Percentiles rank a stretch among this genome's conserved stretches.
These are phyloP conservation scores for Lutraria rhynchaena DNA, from an alignment of 1,140 invertebrate genomes.

Conservation along the genomic window DNA sequence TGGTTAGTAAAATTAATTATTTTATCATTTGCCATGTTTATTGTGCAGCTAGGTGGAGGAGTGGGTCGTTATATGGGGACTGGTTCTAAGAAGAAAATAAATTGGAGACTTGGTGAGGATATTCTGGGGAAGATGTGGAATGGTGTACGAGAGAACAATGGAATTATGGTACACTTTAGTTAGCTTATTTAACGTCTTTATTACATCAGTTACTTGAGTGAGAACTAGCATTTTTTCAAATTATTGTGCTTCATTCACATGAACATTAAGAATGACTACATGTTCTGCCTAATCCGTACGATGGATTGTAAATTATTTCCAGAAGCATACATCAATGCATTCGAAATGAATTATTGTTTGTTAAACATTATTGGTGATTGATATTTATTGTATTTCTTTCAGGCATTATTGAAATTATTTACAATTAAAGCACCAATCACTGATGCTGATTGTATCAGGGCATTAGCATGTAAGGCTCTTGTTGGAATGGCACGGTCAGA, in stretches of 20 bases:
- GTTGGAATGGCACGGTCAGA: conserved; percentile 95
- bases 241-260: too few species aligned
- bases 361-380: too few species aligned
- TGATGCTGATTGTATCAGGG: conserved; percentile 96
- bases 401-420: conserved; percentile 88
- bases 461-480: conserved; percentile 93
- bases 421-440: conserved; percentile 96
- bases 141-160: conserved; percentile 94
- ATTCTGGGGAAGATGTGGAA: conserved; percentile 96
- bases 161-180: conserved; percentile 98
- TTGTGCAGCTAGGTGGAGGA: conserved; percentile 85
- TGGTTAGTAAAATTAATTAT: background rate
- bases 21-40: background rate
- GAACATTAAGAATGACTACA: too few species aligned
- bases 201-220: too few species aligned
- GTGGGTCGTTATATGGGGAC: conserved; percentile 86
- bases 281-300: too few species aligned
- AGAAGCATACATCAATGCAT: too few species aligned
- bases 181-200: too few species aligned
- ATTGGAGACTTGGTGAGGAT: conserved; percentile 90
- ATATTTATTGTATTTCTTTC: background rate
- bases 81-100: conserved; percentile 88
- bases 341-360: too few species aligned
- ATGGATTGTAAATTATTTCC: too few species aligned
- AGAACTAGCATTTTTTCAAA: too few species aligned